A percentile compares a stretch with the other conserved stretches of the same genome.
phyloP scores from a whole-genome alignment of 2,113 vertebrate species.

The Chaetura pelagica region DNA sequence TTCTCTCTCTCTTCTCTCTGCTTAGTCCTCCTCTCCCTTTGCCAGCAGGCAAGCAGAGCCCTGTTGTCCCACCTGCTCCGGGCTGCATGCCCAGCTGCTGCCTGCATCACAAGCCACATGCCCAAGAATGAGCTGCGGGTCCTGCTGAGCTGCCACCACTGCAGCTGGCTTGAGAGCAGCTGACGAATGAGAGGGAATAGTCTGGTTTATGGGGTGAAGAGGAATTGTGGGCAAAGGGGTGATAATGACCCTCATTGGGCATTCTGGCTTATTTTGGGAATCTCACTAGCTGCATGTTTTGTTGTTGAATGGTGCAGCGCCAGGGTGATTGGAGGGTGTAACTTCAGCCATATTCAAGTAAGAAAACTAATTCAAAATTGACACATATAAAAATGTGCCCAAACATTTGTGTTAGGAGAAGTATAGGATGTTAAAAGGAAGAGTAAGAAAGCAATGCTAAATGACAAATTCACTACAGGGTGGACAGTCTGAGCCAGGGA shows the following conservation, averaged over 20 bases:
- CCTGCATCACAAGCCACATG: background rate
- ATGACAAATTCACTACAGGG: background rate
- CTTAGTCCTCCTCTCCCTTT: background rate
- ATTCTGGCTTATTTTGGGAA: background rate
- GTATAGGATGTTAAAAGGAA: background rate
- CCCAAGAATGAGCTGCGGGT: rapidly evolving
- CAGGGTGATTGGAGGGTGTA: background rate
- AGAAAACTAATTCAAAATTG: background rate
- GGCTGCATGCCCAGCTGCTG: background rate
- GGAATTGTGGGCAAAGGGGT: background rate
- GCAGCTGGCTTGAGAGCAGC: constrained; percentile 28
- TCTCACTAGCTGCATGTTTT: background rate
- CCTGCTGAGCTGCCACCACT: rapidly evolving
- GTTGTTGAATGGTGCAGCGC: background rate
- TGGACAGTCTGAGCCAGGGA: background rate
- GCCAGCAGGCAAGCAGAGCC: background rate
- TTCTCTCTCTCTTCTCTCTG: background rate
- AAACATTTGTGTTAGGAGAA: background rate
- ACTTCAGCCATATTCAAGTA: background rate
- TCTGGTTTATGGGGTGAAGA: background rate
- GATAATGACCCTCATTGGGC: background rate
- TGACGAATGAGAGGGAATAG: background rate
- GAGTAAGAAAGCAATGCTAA: background rate
- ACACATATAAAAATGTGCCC: background rate
- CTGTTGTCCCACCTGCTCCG: background rate